A percentile compares a stretch with the other conserved stretches of the same genome.
phyloP scores from a whole-genome alignment of 2,797 vertebrate species.

The Lepidocolaptes lacrymiger region DNA sequence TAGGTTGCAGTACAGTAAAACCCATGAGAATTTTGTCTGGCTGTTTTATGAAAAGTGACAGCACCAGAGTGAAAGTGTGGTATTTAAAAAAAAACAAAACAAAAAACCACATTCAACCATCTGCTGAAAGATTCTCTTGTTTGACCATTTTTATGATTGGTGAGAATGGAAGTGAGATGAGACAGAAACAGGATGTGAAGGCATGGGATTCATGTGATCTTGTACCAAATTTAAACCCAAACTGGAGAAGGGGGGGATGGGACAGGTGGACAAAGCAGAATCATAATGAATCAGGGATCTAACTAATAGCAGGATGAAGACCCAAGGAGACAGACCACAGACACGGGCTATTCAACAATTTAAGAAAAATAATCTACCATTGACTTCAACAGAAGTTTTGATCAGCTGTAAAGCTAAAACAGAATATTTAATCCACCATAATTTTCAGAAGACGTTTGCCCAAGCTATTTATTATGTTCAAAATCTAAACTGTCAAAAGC shows the following conservation, averaged over 20 bases:
- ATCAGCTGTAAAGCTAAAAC: neutral
- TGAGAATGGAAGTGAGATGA: slow-evolving; percentile 25
- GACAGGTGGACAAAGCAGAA: neutral
- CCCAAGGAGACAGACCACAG: neutral
- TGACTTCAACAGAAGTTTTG: neutral
- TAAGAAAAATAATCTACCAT: neutral
- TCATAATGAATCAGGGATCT: neutral
- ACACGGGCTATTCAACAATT: neutral
- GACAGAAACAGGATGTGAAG: slow-evolving; percentile 23
- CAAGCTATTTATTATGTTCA: neutral
- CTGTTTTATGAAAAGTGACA: slow-evolving; percentile 34
- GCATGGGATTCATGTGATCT: slow-evolving; percentile 3
- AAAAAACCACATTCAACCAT: neutral
- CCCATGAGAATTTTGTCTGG: neutral
- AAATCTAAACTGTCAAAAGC: neutral
- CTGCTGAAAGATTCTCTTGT: slow-evolving; percentile 54
- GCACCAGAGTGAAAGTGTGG: slow-evolving; percentile 34
- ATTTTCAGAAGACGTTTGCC: neutral
- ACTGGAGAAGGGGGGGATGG: neutral
- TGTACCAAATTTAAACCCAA: neutral
- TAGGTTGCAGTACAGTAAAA: neutral
- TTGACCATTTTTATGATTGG: slow-evolving; percentile 32
- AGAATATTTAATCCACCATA: neutral
- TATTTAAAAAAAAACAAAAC: neutral
- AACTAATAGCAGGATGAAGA: neutral